Base-by-base conservation (phyloP, 1,140 invertebrate genomes). In the Harlomillsia oculata region DNA sequence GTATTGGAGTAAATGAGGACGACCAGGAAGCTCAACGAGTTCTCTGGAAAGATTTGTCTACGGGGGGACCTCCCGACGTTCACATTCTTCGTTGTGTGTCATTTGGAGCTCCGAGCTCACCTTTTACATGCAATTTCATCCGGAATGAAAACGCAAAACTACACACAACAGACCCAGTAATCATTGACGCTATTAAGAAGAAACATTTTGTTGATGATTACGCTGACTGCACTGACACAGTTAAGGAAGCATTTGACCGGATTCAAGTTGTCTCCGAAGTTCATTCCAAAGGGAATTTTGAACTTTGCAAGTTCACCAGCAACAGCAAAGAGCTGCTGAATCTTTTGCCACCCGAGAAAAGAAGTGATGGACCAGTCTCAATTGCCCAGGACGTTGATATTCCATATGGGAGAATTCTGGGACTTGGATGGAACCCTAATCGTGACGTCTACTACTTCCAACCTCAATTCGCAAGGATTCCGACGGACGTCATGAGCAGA, bases 181-280 rank as follows among this genome's bases (percentile, higher is more conserved):
- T 18, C 20, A 18, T 43, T 8, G 40, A 43, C 8, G 40, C 40
- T 11, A 43, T 43, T 18, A 20, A 13, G 8, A 43, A 53, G 5
- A n/a, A 54, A 5, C 43, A 44, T 32, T 62, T 59, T 37, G 36
- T 58, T 2, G 60, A 62, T 25, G 57, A 62, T 36, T 59, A 36
- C 8, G 21, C 54, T 13, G 49, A 58, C 18, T 43, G 56, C 11
- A 20, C 37, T 36, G 29, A 20, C 6, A 62, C 49, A 11, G 50
- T 41, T 25, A 21, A 53, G 32, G 40, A 59, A 34, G 60, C 56
- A 13, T 37, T 52, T 3, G 28, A 62, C 14, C 25, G 52, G 25
- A 14, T 28, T 9, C 8, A 30, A 5, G 28, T 23, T 16, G 30
- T 62, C 9, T 40, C 23, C 2, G 5, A 23, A 14, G 29, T 55